Evolutionary conservation across 2,113 vertebrate genomes (phyloP), one percentile per base, ranked within the genome.

Genomic region (Campylomormyrus tamandua): DNA sequence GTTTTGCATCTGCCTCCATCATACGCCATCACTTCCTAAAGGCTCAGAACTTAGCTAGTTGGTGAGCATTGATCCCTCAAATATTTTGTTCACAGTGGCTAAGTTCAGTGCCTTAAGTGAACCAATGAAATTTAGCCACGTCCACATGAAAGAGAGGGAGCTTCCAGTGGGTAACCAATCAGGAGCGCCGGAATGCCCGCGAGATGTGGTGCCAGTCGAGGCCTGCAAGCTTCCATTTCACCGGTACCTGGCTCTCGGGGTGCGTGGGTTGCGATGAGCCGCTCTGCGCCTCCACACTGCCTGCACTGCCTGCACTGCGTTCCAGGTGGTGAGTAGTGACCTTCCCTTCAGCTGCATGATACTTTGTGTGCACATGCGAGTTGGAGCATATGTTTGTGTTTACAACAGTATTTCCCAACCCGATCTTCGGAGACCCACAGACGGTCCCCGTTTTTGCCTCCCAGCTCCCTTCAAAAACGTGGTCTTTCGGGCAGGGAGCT

Each of bases 61-160:
- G 95, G 95, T 95, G 96, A 97, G 96, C 96, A 97, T 93, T 96
- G 95, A 95, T 96, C 95, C 94, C 92, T 95, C 92, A 93, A 93
- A 93, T 95, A 94, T 95, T 94, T 95, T 97, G 96, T 97, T 97
- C 96, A 97, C 96, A 97, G 96, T 97, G 96, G 96, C 96, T 97
- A 97, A 97, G 96, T 97, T 97, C 96, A 96, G 96, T 96, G 95
- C 94, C 96, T 94, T 95, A 94, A 94, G 96, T 95, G 96, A 96
- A 95, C 95, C 93, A 93, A 94, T 94, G 88, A 94, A 93, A 92
- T 85, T 49, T 11, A 4, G 46, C 52, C 50, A 2, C 48, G 11
- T 13, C 84, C 24, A 2, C 50, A 11, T 2, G 35, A 87, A n/a
- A 48, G 50, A n/a, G 74, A 49, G 50, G 6, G 15, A 83, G 89